phyloP scores from a whole-genome alignment of 2,888 invertebrate genomes.

The Cenopis cana region DNA sequence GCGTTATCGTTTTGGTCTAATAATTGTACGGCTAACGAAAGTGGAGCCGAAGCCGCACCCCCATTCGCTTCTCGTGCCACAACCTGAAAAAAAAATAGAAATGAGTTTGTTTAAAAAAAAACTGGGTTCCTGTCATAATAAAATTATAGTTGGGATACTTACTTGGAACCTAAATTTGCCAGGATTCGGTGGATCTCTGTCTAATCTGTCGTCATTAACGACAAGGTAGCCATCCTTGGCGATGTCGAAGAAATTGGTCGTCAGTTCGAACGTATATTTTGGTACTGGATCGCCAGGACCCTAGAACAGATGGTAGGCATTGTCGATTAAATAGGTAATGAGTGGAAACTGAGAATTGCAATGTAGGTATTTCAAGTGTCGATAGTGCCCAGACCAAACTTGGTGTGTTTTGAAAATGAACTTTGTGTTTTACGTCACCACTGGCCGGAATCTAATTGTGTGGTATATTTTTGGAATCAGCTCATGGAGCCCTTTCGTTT shows the following conservation, averaged over 20 bases:
- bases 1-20: constrained; percentile 95
- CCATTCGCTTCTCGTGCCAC: constrained; percentile 93
- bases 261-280: constrained; percentile 92
- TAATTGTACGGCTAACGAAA: constrained; percentile 90
- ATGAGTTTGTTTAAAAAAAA: not conserved
- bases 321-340: not conserved
- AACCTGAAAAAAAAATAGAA: constrained; percentile 75
- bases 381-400: too few relatives aligned
- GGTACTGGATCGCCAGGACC: constrained; percentile 92
- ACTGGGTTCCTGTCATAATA: not conserved
- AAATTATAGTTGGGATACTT: constrained; percentile 45
- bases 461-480: too few relatives aligned
- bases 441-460: too few relatives aligned
- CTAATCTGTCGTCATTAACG: constrained; percentile 93
- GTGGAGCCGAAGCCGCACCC: constrained; percentile 92
- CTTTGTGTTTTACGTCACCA: too few relatives aligned
- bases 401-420: too few relatives aligned
- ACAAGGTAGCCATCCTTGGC: constrained; percentile 89
- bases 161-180: constrained; percentile 94
- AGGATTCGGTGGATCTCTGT: constrained; percentile 94
- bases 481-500: too few relatives aligned
- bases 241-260: constrained; percentile 92
- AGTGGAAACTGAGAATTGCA: not conserved
- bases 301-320: constrained; percentile 81
- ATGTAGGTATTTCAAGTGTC: not conserved